Evolutionary conservation across 92 coral and sea anemone species (phyloP), one percentile per base, ranked within the genome.

Genomic region (Phenganax subtilis): DNA sequence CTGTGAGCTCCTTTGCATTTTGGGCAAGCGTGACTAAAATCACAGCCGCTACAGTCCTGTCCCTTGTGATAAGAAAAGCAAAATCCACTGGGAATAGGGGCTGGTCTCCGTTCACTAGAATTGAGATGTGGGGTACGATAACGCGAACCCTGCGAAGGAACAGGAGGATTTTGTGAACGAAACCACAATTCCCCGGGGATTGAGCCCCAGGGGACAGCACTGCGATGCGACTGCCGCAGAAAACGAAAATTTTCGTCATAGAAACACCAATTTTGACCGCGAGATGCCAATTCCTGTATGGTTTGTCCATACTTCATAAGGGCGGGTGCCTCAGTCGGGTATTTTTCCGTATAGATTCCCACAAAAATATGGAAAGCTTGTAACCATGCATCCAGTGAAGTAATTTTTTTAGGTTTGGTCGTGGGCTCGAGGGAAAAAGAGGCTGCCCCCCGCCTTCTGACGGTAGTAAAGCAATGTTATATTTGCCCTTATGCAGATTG

Each of bases 281-380:
- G 0, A 37, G 47, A 37, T 37, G 47, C 47, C 47, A 37, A 37
- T 37, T 37, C 47, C 5, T 37, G 47, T 37, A 37, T 37, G 47
- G 47, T 37, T 37, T 37, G 47, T 54, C 85, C 80, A 66, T 88
- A 88, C 72, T 85, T 88, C 87, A 88, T 80, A 29, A 85, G 85
- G n/a, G 55, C 79, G 8, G 90, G 85, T 31, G 57, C 83, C 57
- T 81, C 84, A 16, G 55, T 67, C 14, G 85, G 81, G 64, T 63
- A 62, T 28, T 59, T 77, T 70, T 76, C 57, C 7, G 88, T 83
- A 28, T 74, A 88, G 59, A 86, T 70, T 3, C 85, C 89, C 70
- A 51, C 86, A 79, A 75, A 85, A 55, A 76, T 84, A 25, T 76
- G 87, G 0, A 37, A 37, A 37, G 47, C 65, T 14, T 14, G 16